These are phyloP conservation scores for Rhinella marina DNA, from an alignment of 2,797 vertebrate genomes.

Conservation along the genomic window DNA sequence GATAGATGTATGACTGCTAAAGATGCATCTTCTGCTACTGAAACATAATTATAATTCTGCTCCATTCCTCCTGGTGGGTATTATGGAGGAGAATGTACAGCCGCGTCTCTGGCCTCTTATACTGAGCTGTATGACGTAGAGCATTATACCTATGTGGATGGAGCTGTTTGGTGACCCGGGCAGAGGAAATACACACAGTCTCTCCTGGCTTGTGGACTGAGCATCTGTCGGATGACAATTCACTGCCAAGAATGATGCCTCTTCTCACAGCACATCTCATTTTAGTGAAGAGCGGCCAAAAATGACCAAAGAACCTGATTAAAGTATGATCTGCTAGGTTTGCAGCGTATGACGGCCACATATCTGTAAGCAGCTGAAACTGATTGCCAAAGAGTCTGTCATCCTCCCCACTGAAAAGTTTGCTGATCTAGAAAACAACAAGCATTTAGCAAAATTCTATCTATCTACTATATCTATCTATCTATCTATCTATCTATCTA, in stretches of 20 bases:
- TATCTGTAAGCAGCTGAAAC: not conserved
- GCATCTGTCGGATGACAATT: conserved; percentile 5
- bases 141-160: not conserved
- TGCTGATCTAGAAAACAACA: not conserved
- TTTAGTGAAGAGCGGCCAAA: not conserved
- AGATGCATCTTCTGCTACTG: not conserved
- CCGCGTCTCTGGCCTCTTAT: not conserved
- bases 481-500: too few species aligned
- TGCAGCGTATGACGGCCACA: not conserved
- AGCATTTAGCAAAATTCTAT: not conserved
- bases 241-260: not conserved
- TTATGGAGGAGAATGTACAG: not conserved
- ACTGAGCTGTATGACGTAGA: not conserved
- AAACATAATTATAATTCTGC: not conserved
- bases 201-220: not conserved
- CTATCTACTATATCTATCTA: too few species aligned
- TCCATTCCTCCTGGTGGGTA: not conserved
- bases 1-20: not conserved
- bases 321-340: not conserved
- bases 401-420: not conserved
- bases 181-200: not conserved
- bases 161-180: not conserved
- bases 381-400: not conserved
- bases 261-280: not conserved
- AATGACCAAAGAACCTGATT: not conserved